Evolutionary conservation across 1,140 invertebrate species (phyloP), one percentile per base, ranked within the genome.

Genomic region (Drosophila pseudoananassae): DNA sequence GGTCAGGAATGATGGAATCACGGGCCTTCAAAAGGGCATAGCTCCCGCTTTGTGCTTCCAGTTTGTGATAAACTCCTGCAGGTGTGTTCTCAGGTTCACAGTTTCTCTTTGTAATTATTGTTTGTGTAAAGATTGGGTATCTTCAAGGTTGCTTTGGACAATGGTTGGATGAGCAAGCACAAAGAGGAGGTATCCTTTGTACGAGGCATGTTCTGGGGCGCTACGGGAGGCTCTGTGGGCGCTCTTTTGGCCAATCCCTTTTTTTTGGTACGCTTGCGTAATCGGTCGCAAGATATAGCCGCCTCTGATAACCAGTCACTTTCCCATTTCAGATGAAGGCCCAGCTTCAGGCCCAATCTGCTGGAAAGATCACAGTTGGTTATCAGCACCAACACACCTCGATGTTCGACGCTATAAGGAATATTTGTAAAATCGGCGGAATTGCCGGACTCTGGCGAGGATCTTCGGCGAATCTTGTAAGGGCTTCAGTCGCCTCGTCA

Each of bases 11-110:
- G 94, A 95, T 76, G 94, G 94, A 0, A 53, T 93, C 0, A 17
- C 95, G 0, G 96, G 97, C 0, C 91, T 99, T n/a, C 98, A 99
- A 90, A 97, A 97, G 65, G 98, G 98, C 1, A 92, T 99, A 0
- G 94, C 95, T 0, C 97, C 98, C 0, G 97, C 97, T 0, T 91
- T 98, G 50, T 87, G 93, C 50, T 92, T 94, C 43, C 94, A 94
- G 53, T 93, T 95, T 59, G 83, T 93, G 20, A 85, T 93, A 4
- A 94, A 93, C 78, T 92, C 92, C 12, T 94, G 20, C 94, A 95
- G 27, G 92, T 98, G 14, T 3, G 1, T 49, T n/a, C 3, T 49
- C 4, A 14, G 20, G 1, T 5, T 8, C 4, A 15, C 6, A 0
- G 4, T 43, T 5, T 9, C 14, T 36, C 9, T 15, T 7, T 15